phyloP scores from a whole-genome alignment of 2,113 vertebrate species.

The Coregonus clupeaformis region DNA sequence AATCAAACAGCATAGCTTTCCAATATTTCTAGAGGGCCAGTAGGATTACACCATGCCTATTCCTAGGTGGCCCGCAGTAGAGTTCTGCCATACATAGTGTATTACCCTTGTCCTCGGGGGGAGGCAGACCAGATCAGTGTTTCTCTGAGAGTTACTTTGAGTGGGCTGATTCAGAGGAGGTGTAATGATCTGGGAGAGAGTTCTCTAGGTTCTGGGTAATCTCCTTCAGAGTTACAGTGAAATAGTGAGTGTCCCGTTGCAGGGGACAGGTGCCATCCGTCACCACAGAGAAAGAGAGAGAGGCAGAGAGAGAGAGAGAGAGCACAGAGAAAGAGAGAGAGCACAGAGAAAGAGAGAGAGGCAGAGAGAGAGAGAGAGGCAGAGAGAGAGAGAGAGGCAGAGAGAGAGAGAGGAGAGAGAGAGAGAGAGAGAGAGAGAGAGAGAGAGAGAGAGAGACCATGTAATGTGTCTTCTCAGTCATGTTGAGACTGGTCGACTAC shows the following conservation, averaged over 20 bases:
- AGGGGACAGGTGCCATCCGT: slow-evolving; percentile 73
- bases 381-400: too few species aligned
- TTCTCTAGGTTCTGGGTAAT: slow-evolving; percentile 67
- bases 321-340: neutral
- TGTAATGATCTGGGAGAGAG: slow-evolving; percentile 64
- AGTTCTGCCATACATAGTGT: slow-evolving; percentile 61
- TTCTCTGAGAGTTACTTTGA: slow-evolving; percentile 33
- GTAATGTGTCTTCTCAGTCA: too few species aligned
- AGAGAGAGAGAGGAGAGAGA: too few species aligned
- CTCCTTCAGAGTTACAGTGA: slow-evolving; percentile 66
- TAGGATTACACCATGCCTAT: slow-evolving; percentile 65
- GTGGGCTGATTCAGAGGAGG: slow-evolving; percentile 58
- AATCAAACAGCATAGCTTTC: slow-evolving; percentile 70
- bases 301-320: neutral
- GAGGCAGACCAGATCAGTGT: slow-evolving; percentile 65
- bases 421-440: slow-evolving; percentile 8
- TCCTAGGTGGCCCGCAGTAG: slow-evolving; percentile 71
- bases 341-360: neutral
- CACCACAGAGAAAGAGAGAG: slow-evolving; percentile 33
- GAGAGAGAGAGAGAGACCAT: neutral
- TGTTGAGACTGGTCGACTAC: too few species aligned
- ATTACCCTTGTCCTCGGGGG: slow-evolving; percentile 66
- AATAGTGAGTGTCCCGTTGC: slow-evolving; percentile 69
- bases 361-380: too few species aligned
- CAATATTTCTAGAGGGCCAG: slow-evolving; percentile 74